These are phyloP conservation scores for Patella depressa DNA, from an alignment of 2,888 invertebrate genomes.

Conservation along the genomic window DNA sequence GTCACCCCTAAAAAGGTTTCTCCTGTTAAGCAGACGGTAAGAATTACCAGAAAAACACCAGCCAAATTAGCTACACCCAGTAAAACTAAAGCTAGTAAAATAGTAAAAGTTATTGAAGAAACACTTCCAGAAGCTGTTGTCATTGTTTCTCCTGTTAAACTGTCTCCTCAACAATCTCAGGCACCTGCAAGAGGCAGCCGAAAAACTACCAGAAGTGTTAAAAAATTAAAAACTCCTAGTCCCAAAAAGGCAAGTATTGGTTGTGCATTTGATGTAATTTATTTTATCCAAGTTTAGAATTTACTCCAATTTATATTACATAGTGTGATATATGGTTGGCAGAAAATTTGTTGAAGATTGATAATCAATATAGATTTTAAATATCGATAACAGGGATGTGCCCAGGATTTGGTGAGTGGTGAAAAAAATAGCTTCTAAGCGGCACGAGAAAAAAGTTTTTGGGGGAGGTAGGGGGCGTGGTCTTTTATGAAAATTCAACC, in stretches of 20 bases:
- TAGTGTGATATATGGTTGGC: no score
- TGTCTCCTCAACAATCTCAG: neutral
- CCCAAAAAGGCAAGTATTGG: neutral
- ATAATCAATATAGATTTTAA: no score
- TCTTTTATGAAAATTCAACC: no score
- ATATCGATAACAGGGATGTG: no score
- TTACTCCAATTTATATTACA: no score
- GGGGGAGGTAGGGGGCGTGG: no score
- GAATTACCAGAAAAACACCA: slow-evolving; percentile 15
- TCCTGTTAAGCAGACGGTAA: slow-evolving; percentile 19
- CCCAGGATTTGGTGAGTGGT: no score
- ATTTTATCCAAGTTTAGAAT: no score
- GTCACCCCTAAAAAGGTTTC: slow-evolving; percentile 18
- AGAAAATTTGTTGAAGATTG: no score
- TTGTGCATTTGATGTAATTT: no score
- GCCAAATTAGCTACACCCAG: slow-evolving; percentile 11
- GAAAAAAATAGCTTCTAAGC: no score
- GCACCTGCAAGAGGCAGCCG: neutral
- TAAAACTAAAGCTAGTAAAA: neutral
- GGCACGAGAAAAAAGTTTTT: no score
- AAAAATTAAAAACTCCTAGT: neutral
- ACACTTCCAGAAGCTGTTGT: neutral
- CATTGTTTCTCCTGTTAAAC: neutral
- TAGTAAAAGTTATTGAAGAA: neutral
- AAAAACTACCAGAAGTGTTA: neutral